A percentile compares a stretch with the other conserved stretches of the same genome.
Evolutionary conservation across 2,888 invertebrate species (phyloP).

Genomic region (Drosophila helvetica): DNA sequence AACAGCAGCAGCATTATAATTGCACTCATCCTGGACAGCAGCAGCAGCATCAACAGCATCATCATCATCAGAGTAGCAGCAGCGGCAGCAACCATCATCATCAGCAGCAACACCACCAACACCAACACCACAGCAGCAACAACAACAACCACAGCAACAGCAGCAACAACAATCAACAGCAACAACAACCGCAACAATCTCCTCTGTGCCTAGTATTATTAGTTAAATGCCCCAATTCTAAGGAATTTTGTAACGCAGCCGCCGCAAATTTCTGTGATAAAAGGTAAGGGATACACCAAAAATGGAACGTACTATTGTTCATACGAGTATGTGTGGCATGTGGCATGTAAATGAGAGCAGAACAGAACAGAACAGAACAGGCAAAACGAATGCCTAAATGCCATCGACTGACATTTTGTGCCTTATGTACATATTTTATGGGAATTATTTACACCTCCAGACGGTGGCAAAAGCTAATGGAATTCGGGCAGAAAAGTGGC

Average conservation of each 20-base stretch:
- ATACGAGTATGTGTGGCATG: background rate
- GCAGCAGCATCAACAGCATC: constrained; percentile 56
- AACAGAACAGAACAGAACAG: too few relatives aligned
- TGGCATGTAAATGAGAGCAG: background rate
- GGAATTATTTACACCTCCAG: constrained; percentile 12
- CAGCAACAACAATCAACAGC: constrained; percentile 64
- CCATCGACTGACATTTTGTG: constrained; percentile 30
- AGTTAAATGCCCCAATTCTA: constrained; percentile 84
- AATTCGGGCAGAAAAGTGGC: constrained; percentile 22
- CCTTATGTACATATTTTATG: constrained; percentile 8
- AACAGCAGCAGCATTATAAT: constrained; percentile 58
- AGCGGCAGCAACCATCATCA: constrained; percentile 43
- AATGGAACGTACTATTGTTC: constrained; percentile 10
- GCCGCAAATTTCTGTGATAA: constrained; percentile 84
- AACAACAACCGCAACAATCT: constrained; percentile 80
- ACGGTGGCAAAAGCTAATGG: constrained; percentile 1
- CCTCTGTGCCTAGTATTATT: constrained; percentile 84
- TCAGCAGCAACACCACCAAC: constrained; percentile 44
- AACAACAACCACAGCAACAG: constrained; percentile 36
- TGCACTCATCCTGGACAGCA: constrained; percentile 69
- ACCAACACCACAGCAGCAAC: constrained; percentile 47
- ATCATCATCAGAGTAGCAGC: constrained; percentile 47
- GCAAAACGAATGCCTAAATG: constrained; percentile 19
- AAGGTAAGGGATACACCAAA: constrained; percentile 77
- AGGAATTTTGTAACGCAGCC: constrained; percentile 83